These are phyloP conservation scores for Megaceryle alcyon DNA, from an alignment of 2,797 vertebrate genomes.

Conservation along the genomic window DNA sequence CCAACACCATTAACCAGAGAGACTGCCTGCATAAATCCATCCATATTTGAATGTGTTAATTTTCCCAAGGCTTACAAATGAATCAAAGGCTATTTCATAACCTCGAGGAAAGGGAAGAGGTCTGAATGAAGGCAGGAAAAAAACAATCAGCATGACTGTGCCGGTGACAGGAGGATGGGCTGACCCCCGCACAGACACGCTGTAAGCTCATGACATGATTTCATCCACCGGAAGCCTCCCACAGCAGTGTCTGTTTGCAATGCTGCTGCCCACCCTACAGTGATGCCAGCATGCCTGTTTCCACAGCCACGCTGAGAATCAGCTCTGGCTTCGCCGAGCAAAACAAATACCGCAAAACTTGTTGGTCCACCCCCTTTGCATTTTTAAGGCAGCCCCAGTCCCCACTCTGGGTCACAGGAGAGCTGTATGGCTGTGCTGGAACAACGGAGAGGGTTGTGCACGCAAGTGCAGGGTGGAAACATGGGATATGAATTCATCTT, in stretches of 20 bases:
- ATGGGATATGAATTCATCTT: not conserved
- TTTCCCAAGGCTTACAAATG: conserved; percentile 12
- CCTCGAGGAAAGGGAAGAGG: not conserved
- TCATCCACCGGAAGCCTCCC: not conserved
- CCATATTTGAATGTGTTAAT: not conserved
- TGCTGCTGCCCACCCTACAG: not conserved
- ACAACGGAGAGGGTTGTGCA: not conserved
- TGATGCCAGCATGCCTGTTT: not conserved
- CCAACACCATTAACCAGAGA: not conserved
- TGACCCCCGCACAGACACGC: fast-evolving
- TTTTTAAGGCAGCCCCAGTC: not conserved
- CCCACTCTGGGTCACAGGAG: not conserved
- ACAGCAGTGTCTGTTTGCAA: not conserved
- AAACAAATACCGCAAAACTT: not conserved
- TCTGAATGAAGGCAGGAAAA: not conserved
- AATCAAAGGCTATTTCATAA: conserved; percentile 16
- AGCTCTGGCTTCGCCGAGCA: fast-evolving
- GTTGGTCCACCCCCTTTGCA: fast-evolving
- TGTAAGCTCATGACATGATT: not conserved
- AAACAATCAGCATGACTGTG: not conserved
- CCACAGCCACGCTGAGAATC: not conserved
- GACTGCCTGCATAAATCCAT: conserved; percentile 42
- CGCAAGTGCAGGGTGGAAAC: not conserved
- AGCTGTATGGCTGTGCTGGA: not conserved
- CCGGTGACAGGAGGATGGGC: not conserved